Base-by-base conservation (phyloP, 2,113 vertebrate species). In the Motacilla alba region DNA sequence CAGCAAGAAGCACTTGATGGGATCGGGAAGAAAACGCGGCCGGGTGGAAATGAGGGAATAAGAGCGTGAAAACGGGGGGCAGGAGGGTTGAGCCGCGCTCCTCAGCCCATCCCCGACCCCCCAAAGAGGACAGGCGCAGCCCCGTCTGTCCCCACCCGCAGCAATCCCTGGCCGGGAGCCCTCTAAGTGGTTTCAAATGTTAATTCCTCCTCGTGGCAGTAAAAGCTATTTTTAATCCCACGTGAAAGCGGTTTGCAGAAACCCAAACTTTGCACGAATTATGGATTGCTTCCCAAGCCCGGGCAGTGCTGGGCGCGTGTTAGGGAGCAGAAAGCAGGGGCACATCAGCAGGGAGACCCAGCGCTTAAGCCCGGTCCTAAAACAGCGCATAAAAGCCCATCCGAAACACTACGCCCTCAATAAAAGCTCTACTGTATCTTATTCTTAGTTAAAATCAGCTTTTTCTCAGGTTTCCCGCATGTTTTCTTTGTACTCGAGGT, bases 161-260 rank as follows among this genome's bases (percentile, higher is more conserved):
- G 4, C 4, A 10, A 11, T 2, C 66, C 28, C 80, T 14, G 43
- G 19, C 66, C 24, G 11, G 43, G 60, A 94, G 37, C 78, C 20
- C 52, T 67, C 43, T 72, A 89, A 95, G 78, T 10, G n/a, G 39
- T 79, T 93, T 68, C 91, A 27, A 95, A 95, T 82, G 95, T 68
- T 87, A 84, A 94, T 87, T 94, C 87, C 77, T 60, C 87, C 3
- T 46, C 19, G 6, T 13, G 62, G 91, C 95, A 87, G 63, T 56
- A 77, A 90, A 91, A 90, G 55, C 74, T 91, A 63, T 80, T 96
- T 97, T 94, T 91, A 95, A 94, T 80, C 67, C 91, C 86, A 94
- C 72, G 47, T 73, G 89, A 95, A 94, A 95, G 75, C 83, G 23
- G 58, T 85, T 91, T 94, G 91, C 82, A 85, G 74, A 46, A 87